Evolutionary conservation across 2,797 vertebrate species (phyloP).

Genomic region (Girardinus metallicus): DNA sequence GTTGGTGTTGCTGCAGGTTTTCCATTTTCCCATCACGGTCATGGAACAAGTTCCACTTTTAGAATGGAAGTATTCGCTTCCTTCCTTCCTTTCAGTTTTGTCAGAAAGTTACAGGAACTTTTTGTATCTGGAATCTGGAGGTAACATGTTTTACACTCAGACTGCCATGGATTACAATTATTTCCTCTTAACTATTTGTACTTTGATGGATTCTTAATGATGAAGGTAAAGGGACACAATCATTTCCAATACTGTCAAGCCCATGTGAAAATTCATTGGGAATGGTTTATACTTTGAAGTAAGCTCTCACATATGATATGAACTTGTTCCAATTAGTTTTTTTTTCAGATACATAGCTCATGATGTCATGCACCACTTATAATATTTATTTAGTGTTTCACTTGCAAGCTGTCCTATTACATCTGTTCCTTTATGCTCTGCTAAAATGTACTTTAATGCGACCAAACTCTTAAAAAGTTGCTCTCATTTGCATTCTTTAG

Average conservation of each 20-base stretch:
- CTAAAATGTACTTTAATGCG: background rate
- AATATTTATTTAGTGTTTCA: background rate
- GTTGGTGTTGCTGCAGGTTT: too few relatives aligned
- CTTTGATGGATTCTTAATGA: background rate
- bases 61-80: too few relatives aligned
- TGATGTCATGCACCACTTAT: background rate
- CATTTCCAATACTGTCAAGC: background rate
- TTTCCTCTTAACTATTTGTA: background rate
- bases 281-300: background rate
- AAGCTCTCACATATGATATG: background rate
- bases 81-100: background rate
- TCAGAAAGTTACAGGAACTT: background rate
- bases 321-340: background rate
- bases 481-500: background rate
- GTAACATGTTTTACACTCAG: background rate
- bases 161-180: background rate
- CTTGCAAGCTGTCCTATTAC: background rate
- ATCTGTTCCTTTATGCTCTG: background rate
- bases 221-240: background rate
- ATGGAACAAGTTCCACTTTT: too few relatives aligned
- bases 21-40: too few relatives aligned
- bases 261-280: background rate
- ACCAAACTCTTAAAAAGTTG: background rate
- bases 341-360: background rate
- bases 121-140: background rate